A percentile compares a stretch with the other conserved stretches of the same genome.
Conservation (phyloP, 1,140 invertebrate species). For the Gerris buenoi region DNA sequence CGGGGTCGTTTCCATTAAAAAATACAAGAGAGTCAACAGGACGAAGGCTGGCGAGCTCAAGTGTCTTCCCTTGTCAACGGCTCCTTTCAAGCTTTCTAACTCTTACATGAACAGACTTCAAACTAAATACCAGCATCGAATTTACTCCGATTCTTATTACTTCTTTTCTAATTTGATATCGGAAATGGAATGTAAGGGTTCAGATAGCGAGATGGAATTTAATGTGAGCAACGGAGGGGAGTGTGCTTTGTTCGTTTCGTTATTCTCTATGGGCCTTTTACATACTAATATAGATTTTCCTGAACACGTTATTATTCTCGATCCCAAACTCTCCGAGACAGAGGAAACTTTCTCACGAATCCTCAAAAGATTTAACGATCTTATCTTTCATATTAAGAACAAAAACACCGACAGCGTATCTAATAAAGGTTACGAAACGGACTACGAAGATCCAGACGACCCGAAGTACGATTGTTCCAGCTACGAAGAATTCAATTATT, state of each 20-base stretch:
- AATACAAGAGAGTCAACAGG: not conserved
- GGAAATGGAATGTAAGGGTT: not conserved
- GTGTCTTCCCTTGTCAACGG: constrained; percentile 27
- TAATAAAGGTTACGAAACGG: not conserved
- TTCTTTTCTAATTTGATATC: not conserved
- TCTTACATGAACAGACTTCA: constrained; percentile 35
- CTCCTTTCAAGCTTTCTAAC: not conserved
- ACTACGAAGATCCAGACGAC: not conserved
- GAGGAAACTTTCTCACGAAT: constrained; percentile 36
- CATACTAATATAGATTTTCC: constrained; percentile 38
- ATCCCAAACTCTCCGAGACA: constrained; percentile 36
- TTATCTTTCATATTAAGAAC: not conserved
- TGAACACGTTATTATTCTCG: constrained; percentile 41
- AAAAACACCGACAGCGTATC: not conserved
- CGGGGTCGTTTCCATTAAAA: constrained; percentile 27
- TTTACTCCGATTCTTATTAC: constrained; percentile 28
- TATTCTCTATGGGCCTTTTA: constrained; percentile 14
- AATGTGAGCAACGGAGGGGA: constrained; percentile 23
- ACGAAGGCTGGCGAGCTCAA: constrained; percentile 8
- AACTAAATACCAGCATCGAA: constrained; percentile 34
- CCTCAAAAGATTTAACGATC: constrained; percentile 21
- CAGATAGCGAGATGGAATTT: constrained; percentile 5
- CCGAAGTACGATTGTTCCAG: not conserved
- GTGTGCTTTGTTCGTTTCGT: constrained; percentile 26
- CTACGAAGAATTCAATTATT: not conserved